Evolutionary conservation across 2,888 invertebrate species (phyloP), one percentile per base, ranked within the genome.

Genomic region (Beris morrisii): DNA sequence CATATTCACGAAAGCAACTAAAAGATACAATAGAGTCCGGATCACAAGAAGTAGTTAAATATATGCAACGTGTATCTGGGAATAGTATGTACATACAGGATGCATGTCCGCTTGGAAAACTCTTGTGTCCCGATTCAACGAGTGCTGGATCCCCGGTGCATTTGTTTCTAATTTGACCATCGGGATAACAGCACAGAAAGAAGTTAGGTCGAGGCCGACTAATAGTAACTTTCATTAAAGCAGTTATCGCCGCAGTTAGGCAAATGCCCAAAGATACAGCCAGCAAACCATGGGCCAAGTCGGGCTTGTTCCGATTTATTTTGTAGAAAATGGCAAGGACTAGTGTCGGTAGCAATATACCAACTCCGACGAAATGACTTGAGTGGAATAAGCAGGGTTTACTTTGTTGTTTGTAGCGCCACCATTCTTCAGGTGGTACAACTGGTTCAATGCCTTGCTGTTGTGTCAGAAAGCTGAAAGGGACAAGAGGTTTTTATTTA

Each of bases 41-140:
- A 45, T 46, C 13, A 13, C n/a, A 46, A 31, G n/a, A 31, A 13
- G 50, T 55, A 38, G 22, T 30, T 61, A 44, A 52, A 68, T 45
- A 28, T 65, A 56, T 63, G 32, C 31, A 22, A 2, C 22, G 22
- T 22, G 22, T 22, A 22, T 22, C 22, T 65, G 9, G n/a, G 15
- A 66, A 53, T 15, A 9, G 15, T 45, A 55, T 13, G 11, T 15
- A 83, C 86, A 84, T 77, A 92, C 92, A 85, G 15, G 93, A 90
- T 54, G 93, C 88, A 78, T 95, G 95, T 1, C 93, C 94, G 75
- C 93, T 94, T 0, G 94, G 95, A 76, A 95, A 95, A 68, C 93
- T 93, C 78, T 93, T 94, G 68, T 90, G 83, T 0, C 94, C 94
- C 68, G 95, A 92, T 77, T 86, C 86, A 5, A 93, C 83, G 1